Percentiles rank a stretch among this genome's conserved stretches.
phyloP scores from a whole-genome alignment of 2,888 invertebrate species.

The Sesia bembeciformis region DNA sequence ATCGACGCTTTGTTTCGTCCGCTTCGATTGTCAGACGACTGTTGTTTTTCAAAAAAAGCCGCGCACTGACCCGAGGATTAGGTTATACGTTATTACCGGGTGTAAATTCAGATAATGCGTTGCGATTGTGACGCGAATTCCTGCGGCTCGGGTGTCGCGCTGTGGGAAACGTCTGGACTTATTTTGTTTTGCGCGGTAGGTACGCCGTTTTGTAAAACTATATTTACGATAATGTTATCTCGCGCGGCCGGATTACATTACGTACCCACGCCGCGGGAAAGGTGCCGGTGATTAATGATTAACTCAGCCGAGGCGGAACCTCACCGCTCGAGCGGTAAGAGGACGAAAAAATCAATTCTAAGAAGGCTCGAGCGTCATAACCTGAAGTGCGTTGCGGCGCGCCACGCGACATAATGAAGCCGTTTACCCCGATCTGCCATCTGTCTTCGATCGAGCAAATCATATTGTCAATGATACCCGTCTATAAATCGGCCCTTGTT shows the following conservation, averaged over 20 bases:
- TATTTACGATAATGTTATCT: constrained; percentile 68
- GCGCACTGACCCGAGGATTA: constrained; percentile 40
- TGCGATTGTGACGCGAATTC: constrained; percentile 54
- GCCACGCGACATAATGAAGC: constrained; percentile 43
- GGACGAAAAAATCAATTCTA: constrained; percentile 36
- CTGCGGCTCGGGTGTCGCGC: constrained; percentile 48
- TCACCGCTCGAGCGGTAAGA: constrained; percentile 17
- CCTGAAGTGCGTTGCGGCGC: constrained; percentile 14
- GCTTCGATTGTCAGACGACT: constrained; percentile 44
- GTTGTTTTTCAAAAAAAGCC: constrained; percentile 44
- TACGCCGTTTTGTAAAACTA: constrained; percentile 61
- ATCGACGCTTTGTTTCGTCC: constrained; percentile 68
- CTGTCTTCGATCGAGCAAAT: constrained; percentile 35
- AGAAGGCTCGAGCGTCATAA: constrained; percentile 17
- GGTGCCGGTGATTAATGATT: constrained; percentile 47
- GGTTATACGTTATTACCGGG: constrained; percentile 44
- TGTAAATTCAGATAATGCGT: constrained; percentile 62
- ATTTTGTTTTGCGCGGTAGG: constrained; percentile 52
- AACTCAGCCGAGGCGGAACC: constrained; percentile 35
- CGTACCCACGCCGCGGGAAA: constrained; percentile 31
- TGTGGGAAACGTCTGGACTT: constrained; percentile 30
- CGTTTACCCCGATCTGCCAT: constrained; percentile 31
- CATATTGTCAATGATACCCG: constrained; percentile 38
- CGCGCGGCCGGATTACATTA: constrained; percentile 54
- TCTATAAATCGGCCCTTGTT: constrained; percentile 50